phyloP scores from a whole-genome alignment of 2,113 vertebrate species.

The Ariopsis seemanni region DNA sequence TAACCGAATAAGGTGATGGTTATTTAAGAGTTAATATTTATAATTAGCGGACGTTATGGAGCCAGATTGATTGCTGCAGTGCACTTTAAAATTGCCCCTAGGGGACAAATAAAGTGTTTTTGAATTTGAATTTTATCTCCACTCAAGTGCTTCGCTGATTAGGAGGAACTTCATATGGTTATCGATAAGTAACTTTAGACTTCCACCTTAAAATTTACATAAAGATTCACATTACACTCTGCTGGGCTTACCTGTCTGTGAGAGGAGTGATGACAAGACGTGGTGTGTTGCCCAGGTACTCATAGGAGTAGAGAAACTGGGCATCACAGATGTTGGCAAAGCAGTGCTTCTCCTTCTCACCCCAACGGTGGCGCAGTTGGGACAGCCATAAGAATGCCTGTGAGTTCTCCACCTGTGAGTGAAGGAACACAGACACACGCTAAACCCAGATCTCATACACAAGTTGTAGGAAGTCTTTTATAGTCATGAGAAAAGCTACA shows the following conservation, averaged over 20 bases:
- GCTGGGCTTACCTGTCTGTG: conserved; percentile 83
- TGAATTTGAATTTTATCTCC: too few species aligned
- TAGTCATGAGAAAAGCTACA: not conserved
- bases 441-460: not conserved
- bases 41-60: not conserved
- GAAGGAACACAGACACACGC: not conserved
- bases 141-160: not conserved
- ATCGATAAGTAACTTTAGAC: not conserved
- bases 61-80: not conserved
- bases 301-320: conserved; percentile 89
- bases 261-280: conserved; percentile 93
- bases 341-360: conserved; percentile 83
- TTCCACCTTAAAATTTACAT: not conserved
- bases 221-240: not conserved
- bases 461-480: conserved; percentile 7
- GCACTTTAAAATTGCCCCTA: not conserved
- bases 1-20: too few species aligned
- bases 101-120: too few species aligned
- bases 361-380: conserved; percentile 90
- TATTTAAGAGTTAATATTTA: not conserved
- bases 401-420: conserved; percentile 82
- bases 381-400: conserved; percentile 94
- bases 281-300: conserved; percentile 93
- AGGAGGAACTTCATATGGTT: not conserved
- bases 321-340: conserved; percentile 92